Conservation (phyloP, 2,113 vertebrate species). For the Dasyornis broadbenti region DNA sequence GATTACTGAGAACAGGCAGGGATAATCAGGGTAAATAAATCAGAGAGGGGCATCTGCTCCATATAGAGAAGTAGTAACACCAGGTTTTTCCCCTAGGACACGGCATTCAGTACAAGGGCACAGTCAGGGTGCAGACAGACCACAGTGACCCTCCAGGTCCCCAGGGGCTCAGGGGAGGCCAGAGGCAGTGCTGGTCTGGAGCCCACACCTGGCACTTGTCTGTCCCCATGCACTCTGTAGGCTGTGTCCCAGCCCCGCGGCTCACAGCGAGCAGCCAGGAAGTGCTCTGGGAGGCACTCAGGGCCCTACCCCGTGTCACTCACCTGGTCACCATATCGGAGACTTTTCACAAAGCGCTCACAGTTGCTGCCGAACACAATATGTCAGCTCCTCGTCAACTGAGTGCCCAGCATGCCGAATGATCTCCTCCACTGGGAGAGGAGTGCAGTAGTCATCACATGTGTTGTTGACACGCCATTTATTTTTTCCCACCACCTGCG, state of each 20-base stretch:
- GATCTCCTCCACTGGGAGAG: slow-evolving; percentile 81
- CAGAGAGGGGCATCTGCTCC: not conserved
- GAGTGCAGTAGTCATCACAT: slow-evolving; percentile 79
- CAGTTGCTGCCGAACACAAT: slow-evolving; percentile 92
- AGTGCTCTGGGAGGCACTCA: rapidly evolving
- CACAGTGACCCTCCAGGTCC: rapidly evolving
- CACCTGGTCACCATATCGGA: slow-evolving; percentile 92
- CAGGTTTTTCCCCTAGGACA: too few species aligned
- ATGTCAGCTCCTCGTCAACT: slow-evolving; percentile 85
- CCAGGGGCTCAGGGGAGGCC: not conserved
- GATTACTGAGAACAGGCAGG: not conserved
- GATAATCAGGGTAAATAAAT: not conserved
- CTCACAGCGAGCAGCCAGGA: not conserved
- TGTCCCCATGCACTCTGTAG: not conserved
- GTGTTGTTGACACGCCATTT: slow-evolving; percentile 88
- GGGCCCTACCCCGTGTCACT: not conserved
- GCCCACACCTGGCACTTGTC: rapidly evolving
- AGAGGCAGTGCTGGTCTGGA: not conserved
- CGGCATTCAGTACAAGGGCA: not conserved
- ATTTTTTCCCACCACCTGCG: slow-evolving; percentile 85
- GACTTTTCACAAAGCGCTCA: slow-evolving; percentile 91
- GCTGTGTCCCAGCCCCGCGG: not conserved
- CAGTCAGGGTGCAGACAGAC: not conserved
- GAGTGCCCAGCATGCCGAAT: slow-evolving; percentile 76
- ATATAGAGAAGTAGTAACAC: rapidly evolving